A percentile compares a stretch with the other conserved stretches of the same genome.
Evolutionary conservation across 35 echinoderm and acorn worm genomes (phyloP).

Genomic region (Diadema setosum): DNA sequence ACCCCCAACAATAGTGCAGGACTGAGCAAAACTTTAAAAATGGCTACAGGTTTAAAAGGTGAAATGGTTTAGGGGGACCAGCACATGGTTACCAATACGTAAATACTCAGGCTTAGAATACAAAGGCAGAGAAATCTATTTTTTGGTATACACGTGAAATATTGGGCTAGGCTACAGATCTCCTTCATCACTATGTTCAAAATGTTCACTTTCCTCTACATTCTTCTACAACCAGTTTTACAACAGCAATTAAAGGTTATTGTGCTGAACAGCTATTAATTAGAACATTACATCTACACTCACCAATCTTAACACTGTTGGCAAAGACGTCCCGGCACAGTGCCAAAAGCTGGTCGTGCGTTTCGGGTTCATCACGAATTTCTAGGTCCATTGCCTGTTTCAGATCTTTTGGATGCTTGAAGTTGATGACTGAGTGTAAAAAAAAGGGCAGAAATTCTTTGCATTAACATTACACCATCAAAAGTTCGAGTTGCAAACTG

Average conservation of each 20-base stretch:
- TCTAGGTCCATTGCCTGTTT: slow-evolving; percentile 43
- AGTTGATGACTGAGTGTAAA: slow-evolving; percentile 25
- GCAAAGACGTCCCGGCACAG: slow-evolving; percentile 37
- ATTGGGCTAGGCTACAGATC: neutral
- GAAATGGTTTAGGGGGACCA: no score
- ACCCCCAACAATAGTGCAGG: no score
- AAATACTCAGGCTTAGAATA: no score
- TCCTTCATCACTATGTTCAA: neutral
- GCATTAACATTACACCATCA: no score
- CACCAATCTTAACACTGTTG: slow-evolving; percentile 59
- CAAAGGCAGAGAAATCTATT: neutral
- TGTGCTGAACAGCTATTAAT: neutral
- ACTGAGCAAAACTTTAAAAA: no score
- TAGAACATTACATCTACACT: neutral
- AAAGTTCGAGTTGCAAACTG: neutral
- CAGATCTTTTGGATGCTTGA: slow-evolving; percentile 52
- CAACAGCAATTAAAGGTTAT: neutral
- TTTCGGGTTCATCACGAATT: slow-evolving; percentile 50
- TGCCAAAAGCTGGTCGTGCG: slow-evolving; percentile 3
- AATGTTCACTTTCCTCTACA: neutral
- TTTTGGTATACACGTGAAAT: neutral
- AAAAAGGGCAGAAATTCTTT: no score
- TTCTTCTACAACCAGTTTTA: neutral
- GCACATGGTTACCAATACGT: no score
- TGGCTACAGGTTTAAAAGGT: no score